These are phyloP conservation scores for Ammospiza nelsoni DNA, from an alignment of 2,113 vertebrate genomes.

Conservation along the genomic window DNA sequence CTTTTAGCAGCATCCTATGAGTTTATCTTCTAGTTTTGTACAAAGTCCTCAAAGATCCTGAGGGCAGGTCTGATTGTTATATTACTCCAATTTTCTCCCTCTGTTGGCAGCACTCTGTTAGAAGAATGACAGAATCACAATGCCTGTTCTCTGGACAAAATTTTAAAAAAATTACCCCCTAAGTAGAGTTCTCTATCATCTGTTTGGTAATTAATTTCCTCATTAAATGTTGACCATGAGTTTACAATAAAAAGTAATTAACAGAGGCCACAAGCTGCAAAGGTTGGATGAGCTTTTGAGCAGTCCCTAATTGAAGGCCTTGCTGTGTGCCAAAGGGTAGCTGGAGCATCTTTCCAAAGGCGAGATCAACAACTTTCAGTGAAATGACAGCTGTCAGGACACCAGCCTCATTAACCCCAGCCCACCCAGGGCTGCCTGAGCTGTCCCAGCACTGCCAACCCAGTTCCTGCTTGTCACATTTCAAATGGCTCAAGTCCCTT, in stretches of 20 bases:
- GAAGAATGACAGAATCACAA: not conserved
- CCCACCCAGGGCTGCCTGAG: not conserved
- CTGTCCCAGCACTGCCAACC: not conserved
- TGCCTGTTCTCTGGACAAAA: not conserved
- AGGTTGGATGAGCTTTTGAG: not conserved
- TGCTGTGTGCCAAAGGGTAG: not conserved
- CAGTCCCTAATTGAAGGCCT: not conserved
- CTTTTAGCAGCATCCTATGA: not conserved
- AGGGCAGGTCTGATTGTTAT: constrained; percentile 16
- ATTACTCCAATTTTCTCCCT: constrained; percentile 19
- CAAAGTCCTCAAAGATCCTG: not conserved
- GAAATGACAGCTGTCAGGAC: not conserved
- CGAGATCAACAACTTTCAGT: not conserved
- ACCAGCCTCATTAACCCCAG: not conserved
- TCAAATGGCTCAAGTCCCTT: not conserved
- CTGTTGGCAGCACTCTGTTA: not conserved
- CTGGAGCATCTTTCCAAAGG: not conserved
- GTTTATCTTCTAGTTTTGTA: constrained; percentile 2
- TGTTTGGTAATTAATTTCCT: constrained; percentile 40
- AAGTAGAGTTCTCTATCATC: not conserved
- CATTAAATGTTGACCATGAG: constrained; percentile 16
- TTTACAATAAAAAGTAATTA: constrained; percentile 28
- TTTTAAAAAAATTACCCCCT: not conserved
- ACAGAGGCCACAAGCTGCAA: not conserved
- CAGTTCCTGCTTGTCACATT: not conserved